Base-by-base conservation (phyloP, 2,113 vertebrate genomes). In the Oenanthe melanoleuca region DNA sequence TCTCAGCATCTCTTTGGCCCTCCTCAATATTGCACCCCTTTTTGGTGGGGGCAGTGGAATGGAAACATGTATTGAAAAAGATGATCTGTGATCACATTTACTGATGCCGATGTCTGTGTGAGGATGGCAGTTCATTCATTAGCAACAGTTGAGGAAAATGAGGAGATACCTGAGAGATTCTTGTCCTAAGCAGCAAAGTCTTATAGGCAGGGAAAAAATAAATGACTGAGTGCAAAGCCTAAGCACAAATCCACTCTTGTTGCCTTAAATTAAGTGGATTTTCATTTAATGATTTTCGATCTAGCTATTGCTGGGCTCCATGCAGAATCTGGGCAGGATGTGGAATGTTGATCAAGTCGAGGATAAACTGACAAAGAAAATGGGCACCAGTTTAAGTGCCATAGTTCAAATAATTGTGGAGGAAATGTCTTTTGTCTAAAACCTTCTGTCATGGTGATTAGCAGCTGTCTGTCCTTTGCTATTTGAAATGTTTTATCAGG, bases 1-100 rank as follows among this genome's bases (percentile, higher is more conserved):
- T 47, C 33, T 52, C 23, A 21, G 21, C 29, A 34, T 45, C 40
- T 42, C 26, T 40, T 34, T 22, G 8, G 8, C 25, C 12, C 26
- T 69, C 14, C 25, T 69, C 21, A 50, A 0, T 0, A 1, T 33
- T 60, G 19, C 28, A 44, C 14, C 11, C 5, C 7, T 23, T 34
- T 67, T 50, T 67, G 49, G 31, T 33, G 26, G 14, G 15, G 23
- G 5, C 50, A 40, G 20, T 40, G 29, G 8, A 78, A 24, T 1
- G 2, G 10, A 33, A 47, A 3, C 42, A 24, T 71, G 79, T 60
- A 52, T 81, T 73, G 47, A 42, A 37, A 42, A 79, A 47, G 4
- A 14, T 59, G 1, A 12, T 34, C 34, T 74, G 16, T 44, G 38
- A 29, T 33, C 33, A 33, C 14, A 19, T 71, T 63, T 89, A n/a